Evolutionary conservation across 2,797 vertebrate genomes (phyloP).

Genomic region (Hydrolagus colliei): DNA sequence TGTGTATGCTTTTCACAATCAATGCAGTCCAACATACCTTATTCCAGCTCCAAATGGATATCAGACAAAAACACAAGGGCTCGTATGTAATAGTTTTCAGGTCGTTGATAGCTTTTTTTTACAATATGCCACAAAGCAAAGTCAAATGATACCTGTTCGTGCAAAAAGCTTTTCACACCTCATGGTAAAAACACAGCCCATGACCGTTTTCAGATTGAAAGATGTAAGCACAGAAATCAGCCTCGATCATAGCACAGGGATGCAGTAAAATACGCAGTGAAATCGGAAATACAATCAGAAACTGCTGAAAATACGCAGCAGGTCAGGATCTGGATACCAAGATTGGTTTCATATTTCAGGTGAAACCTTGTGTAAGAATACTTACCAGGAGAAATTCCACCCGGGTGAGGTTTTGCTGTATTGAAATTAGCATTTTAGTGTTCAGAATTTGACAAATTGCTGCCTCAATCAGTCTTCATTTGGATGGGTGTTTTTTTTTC

Average conservation of each 20-base stretch:
- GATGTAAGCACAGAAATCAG: no score
- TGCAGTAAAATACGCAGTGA: no score
- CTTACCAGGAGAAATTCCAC: no score
- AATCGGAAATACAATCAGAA: neutral
- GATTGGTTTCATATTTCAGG: no score
- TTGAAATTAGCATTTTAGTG: no score
- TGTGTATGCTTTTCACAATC: neutral
- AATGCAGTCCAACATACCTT: neutral
- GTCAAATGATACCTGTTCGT: slow-evolving; percentile 9
- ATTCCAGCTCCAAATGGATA: neutral
- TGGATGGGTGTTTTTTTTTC: no score
- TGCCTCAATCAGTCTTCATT: no score
- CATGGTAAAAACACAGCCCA: neutral
- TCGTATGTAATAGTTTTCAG: neutral
- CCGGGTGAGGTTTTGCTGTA: no score
- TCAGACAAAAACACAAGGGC: no score
- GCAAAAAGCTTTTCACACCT: slow-evolving; percentile 26
- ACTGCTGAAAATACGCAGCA: neutral
- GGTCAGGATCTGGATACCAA: neutral
- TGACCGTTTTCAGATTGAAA: neutral
- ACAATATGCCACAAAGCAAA: slow-evolving; percentile 4
- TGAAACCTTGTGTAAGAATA: no score
- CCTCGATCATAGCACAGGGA: no score
- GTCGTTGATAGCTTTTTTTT: neutral
- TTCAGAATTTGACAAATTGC: no score